These are phyloP conservation scores for Psylliodes chrysocephalus DNA, from an alignment of 2,888 invertebrate genomes.

Conservation along the genomic window DNA sequence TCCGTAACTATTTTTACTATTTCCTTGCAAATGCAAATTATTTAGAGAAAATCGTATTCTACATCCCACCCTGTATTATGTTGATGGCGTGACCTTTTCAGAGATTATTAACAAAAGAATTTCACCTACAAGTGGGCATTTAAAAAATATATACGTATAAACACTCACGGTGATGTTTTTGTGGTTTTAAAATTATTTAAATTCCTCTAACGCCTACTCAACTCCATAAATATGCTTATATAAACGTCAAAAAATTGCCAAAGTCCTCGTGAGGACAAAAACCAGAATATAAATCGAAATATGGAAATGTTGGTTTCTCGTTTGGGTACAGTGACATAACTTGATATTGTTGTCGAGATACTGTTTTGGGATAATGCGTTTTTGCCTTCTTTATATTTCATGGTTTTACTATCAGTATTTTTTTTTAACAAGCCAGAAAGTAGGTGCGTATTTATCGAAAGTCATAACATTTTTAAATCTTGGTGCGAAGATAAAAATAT, in stretches of 20 bases:
- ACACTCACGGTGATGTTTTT: background rate
- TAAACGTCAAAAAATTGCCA: constrained; percentile 12
- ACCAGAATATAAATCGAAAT: constrained; percentile 13
- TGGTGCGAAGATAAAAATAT: too few relatives aligned
- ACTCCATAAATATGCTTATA: constrained; percentile 6
- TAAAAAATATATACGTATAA: constrained; percentile 1
- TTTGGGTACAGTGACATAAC: constrained; percentile 10
- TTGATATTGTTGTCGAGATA: constrained; percentile 11
- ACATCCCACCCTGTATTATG: too few relatives aligned
- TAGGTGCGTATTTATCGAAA: too few relatives aligned
- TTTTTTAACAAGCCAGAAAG: too few relatives aligned
- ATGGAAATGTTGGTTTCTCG: constrained; percentile 3
- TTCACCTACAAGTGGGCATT: constrained; percentile 2
- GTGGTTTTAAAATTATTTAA: constrained; percentile 15
- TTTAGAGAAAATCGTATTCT: too few relatives aligned
- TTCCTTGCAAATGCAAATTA: too few relatives aligned
- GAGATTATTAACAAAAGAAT: constrained; percentile 10
- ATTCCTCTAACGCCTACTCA: constrained; percentile 12
- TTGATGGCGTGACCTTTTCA: too few relatives aligned
- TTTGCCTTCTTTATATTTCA: constrained; percentile 4
- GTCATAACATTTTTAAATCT: too few relatives aligned
- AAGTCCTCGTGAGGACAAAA: background rate
- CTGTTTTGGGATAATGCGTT: constrained; percentile 4
- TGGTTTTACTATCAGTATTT: too few relatives aligned
- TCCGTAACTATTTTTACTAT: too few relatives aligned